Conservation (phyloP, 2,113 vertebrate species). For the Alligator sinensis region DNA sequence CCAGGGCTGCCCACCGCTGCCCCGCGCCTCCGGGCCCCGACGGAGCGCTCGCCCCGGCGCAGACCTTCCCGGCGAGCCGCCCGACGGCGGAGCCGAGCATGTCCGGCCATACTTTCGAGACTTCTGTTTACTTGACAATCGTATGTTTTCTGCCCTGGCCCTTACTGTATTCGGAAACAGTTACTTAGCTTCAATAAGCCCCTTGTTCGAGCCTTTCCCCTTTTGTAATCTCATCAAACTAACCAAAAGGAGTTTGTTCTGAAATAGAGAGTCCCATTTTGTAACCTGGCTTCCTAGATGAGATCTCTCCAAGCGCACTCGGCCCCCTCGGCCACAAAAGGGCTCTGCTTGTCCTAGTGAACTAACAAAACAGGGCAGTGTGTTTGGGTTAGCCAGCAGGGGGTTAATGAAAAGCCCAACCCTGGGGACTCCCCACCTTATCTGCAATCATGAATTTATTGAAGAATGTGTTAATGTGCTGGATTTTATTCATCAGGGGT, state of each 20-base stretch:
- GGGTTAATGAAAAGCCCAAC: slow-evolving; percentile 79
- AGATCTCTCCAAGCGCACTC: slow-evolving; percentile 43
- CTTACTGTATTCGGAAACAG: slow-evolving; percentile 65
- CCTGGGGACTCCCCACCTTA: slow-evolving; percentile 75
- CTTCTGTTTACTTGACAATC: slow-evolving; percentile 51
- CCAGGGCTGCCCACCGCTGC: background rate
- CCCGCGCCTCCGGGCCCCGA: background rate
- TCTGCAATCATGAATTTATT: slow-evolving; percentile 78
- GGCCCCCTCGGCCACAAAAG: slow-evolving; percentile 63
- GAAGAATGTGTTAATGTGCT: slow-evolving; percentile 82
- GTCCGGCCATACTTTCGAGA: slow-evolving; percentile 11
- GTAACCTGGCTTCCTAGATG: slow-evolving; percentile 60
- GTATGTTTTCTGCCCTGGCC: slow-evolving; percentile 64
- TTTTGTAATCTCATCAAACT: slow-evolving; percentile 72
- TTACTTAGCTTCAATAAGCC: slow-evolving; percentile 68
- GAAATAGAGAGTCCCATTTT: slow-evolving; percentile 66
- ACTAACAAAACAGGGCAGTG: slow-evolving; percentile 71
- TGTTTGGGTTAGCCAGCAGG: slow-evolving; percentile 78
- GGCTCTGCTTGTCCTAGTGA: slow-evolving; percentile 66
- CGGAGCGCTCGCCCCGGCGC: rapidly evolving
- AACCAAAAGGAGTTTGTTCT: slow-evolving; percentile 72
- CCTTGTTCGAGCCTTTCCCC: slow-evolving; percentile 67
- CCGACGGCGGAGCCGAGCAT: rapidly evolving
- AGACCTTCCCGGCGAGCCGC: rapidly evolving
- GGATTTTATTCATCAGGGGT: slow-evolving; percentile 80